A percentile compares a stretch with the other conserved stretches of the same genome.
Evolutionary conservation across 2,797 vertebrate species (phyloP).

Genomic region (Morelia viridis): DNA sequence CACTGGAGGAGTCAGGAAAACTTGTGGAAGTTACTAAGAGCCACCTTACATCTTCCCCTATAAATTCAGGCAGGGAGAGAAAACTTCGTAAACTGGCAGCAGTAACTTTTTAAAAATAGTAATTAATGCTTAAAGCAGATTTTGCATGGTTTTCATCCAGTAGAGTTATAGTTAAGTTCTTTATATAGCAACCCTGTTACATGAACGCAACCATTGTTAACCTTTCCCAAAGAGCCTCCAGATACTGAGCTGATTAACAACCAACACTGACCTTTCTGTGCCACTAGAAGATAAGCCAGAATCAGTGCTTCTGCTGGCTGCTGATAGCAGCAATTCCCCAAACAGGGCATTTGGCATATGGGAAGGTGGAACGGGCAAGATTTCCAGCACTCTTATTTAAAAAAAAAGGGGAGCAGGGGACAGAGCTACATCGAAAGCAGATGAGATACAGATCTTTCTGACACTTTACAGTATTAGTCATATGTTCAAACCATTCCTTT

Average conservation of each 20-base stretch:
- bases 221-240: constrained; percentile 30
- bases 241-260: constrained; percentile 43
- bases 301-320: constrained; percentile 49
- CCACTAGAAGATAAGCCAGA: constrained; percentile 40
- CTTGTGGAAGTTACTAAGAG: background rate
- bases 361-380: background rate
- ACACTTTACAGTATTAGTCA: background rate
- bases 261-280: constrained; percentile 28
- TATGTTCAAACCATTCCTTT: background rate
- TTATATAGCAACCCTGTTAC: background rate
- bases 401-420: constrained; percentile 17
- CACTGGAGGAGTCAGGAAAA: background rate
- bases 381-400: background rate
- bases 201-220: constrained; percentile 3
- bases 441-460: background rate
- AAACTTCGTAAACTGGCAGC: background rate
- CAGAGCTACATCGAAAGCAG: background rate
- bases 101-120: background rate
- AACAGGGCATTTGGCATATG: background rate
- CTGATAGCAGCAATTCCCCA: constrained; percentile 63
- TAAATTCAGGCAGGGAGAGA: background rate
- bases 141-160: background rate
- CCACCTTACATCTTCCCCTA: background rate
- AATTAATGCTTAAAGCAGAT: background rate
- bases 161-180: background rate